Percentiles rank a stretch among this genome's conserved stretches.
Evolutionary conservation across 1,140 invertebrate genomes (phyloP).

Genomic region (Lordiphosa mommai): DNA sequence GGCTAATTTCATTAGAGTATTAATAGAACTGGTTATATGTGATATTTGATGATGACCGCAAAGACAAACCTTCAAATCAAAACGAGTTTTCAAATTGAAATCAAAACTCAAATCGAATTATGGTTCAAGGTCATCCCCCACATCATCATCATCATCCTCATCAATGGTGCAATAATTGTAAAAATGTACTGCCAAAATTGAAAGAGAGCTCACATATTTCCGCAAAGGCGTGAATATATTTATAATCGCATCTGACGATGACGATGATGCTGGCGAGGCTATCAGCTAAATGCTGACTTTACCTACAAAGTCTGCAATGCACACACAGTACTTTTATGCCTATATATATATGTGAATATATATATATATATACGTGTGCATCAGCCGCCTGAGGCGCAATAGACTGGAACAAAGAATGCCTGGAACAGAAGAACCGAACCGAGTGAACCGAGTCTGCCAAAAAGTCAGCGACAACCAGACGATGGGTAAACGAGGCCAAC

Average conservation of each 20-base stretch:
- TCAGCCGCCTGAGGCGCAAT: constrained; percentile 28
- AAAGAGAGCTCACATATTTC: too few relatives aligned
- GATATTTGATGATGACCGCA: constrained; percentile 3
- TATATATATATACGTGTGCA: constrained; percentile 6
- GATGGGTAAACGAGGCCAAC: too few relatives aligned
- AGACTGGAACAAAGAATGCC: constrained; percentile 49
- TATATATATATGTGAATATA: constrained; percentile 4
- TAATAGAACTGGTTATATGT: constrained; percentile 6
- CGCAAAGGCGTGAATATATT: not conserved
- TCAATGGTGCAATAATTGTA: not conserved
- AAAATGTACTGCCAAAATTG: not conserved
- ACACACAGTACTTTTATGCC: not conserved
- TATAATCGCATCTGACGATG: constrained; percentile 11
- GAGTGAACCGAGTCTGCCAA: not conserved
- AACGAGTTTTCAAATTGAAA: constrained; percentile 21
- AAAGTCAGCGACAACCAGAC: too few relatives aligned
- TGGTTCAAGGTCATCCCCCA: constrained; percentile 20
- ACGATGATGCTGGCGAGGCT: constrained; percentile 11
- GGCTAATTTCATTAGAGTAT: not conserved
- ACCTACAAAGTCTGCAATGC: constrained; percentile 15
- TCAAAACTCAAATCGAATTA: constrained; percentile 13
- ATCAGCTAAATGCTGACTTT: not conserved
- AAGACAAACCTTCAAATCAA: constrained; percentile 13
- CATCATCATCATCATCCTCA: not conserved
- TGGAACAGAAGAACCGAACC: not conserved